Base-by-base conservation (phyloP, 2,888 invertebrate genomes). In the Dicranocentrus wangi region DNA sequence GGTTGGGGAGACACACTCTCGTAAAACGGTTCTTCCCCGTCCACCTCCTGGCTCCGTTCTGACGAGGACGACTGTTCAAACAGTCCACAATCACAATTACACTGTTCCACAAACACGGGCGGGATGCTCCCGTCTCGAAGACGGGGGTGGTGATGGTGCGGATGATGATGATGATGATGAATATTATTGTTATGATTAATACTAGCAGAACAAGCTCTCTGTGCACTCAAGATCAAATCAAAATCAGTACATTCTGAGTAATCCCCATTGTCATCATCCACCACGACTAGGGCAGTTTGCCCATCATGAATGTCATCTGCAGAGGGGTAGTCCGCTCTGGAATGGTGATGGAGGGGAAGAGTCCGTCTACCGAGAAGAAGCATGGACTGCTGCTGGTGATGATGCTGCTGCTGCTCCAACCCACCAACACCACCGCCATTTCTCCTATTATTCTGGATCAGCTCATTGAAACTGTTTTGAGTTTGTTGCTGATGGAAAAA, bases 21-120 rank as follows among this genome's bases (percentile, higher is more conserved):
- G 47, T 85, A 85, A 61, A 84, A 82, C 8, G 85, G 85, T 65
- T 85, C 85, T 42, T 80, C 81, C 63, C 79, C 81, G 53, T 78
- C 80, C 53, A 47, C 43, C 39, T 32, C 82, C 70, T 47, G 60
- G n/a, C n/a, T n/a, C n/a, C n/a, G n/a, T n/a, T n/a, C n/a, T n/a
- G n/a, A n/a, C n/a, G n/a, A n/a, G n/a, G n/a, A n/a, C n/a, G n/a
- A n/a, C 15, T 19, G 55, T 23, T 28, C 71, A 71, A 32, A 75
- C 61, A 75, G 42, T 13, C 78, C 69, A 70, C 75, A 81, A 63
- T 81, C 75, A 81, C 81, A 75, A 69, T 43, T 58, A 69, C 82
- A 77, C 68, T 72, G 72, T 51, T 71, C 71, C n/a, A 70, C 55
- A 55, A 71, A 73, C 43, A 71, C 47, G 10, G 75, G 55, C 23